Evolutionary conservation across 2,888 invertebrate species (phyloP), one percentile per base, ranked within the genome.

Genomic region (Napeogenes inachia): DNA sequence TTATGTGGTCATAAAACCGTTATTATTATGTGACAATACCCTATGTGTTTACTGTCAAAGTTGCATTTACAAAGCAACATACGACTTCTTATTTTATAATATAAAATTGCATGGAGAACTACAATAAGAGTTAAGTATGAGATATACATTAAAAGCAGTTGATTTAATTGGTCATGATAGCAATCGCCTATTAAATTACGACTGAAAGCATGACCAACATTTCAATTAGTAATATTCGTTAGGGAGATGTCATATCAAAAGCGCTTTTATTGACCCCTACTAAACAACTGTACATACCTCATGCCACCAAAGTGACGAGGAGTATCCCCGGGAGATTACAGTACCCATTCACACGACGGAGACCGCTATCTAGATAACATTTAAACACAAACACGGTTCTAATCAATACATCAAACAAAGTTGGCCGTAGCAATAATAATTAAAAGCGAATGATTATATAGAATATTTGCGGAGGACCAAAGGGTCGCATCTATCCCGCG

Each of bases 351-450:
- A 85, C 82, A 76, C 77, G 70, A 72, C 75, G 71, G 75, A 75
- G 75, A 77, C 78, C 68, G 63, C 68, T 69, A 67, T 70, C 69
- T 67, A 61, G 78, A 81, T 79, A 82, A 82, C 89, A 87, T 87
- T 87, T 85, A 77, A 80, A 76, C 75, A 82, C 86, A 86, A 87
- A 88, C 87, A 87, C 82, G 79, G 78, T 81, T 87, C 86, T 90
- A 89, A 90, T 89, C 89, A 90, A 89, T 89, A 89, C 88, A 85
- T 90, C 89, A 90, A 90, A 90, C 89, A 89, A 81, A 87, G 83
- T 85, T 82, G 78, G 79, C 85, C 83, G 71, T 70, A 82, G 84
- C 87, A 86, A 89, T 89, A 89, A 90, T 89, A 90, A 90, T 90
- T 89, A 89, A 89, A 89, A 90, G 80, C 85, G 87, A 84, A 89